Conservation (phyloP, 2,888 invertebrate species). For the Cerastoderma edule region DNA sequence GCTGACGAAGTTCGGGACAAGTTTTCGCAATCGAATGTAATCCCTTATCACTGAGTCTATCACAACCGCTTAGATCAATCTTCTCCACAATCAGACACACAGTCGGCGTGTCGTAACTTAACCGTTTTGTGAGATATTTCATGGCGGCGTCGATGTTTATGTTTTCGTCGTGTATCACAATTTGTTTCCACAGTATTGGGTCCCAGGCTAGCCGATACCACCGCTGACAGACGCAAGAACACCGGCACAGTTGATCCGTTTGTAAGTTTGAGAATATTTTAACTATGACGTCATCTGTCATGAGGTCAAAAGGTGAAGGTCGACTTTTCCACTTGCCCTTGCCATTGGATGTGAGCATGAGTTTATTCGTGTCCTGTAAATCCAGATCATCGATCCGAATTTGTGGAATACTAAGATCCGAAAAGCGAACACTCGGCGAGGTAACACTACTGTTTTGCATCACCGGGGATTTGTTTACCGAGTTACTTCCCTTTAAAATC, state of each 20-base stretch:
- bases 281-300: constrained; percentile 89
- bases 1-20: constrained; percentile 92
- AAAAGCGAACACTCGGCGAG: constrained; percentile 62
- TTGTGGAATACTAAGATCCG: constrained; percentile 56
- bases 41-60: constrained; percentile 91
- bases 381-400: constrained; percentile 61
- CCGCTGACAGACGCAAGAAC: constrained; percentile 90
- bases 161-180: constrained; percentile 87
- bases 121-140: constrained; percentile 86
- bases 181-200: constrained; percentile 89
- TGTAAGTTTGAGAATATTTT: constrained; percentile 89
- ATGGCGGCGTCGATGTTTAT: constrained; percentile 88
- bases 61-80: constrained; percentile 88
- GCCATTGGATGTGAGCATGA: constrained; percentile 58
- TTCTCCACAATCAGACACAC: constrained; percentile 89
- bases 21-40: constrained; percentile 90
- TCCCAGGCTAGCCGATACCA: constrained; percentile 92
- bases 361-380: constrained; percentile 65
- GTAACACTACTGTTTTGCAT: constrained; percentile 47
- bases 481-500: constrained; percentile 17
- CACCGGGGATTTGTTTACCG: constrained; percentile 23
- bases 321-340: constrained; percentile 64
- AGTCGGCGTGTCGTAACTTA: constrained; percentile 88
- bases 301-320: constrained; percentile 77
- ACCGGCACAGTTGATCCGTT: constrained; percentile 89